Evolutionary conservation across 2,888 invertebrate species (phyloP).

Genomic region (Gnatocerus cornutus): DNA sequence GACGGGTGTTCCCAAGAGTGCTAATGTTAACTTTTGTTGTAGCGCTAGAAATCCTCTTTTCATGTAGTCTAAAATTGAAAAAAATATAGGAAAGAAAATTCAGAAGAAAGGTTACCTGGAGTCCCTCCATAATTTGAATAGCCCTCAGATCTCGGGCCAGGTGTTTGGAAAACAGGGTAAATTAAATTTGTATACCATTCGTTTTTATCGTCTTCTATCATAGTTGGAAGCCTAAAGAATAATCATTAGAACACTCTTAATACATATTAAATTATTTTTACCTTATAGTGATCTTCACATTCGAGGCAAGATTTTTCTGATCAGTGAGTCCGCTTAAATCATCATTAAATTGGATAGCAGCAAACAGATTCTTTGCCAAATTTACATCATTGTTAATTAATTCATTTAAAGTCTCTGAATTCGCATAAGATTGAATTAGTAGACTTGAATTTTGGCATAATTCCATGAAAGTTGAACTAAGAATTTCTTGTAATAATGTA

Average conservation of each 20-base stretch:
- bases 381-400: neutral
- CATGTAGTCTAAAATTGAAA: slow-evolving; percentile 48
- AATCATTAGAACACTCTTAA: neutral
- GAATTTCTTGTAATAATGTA: neutral
- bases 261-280: slow-evolving; percentile 30
- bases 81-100: neutral
- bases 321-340: slow-evolving; percentile 56
- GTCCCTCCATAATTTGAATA: neutral
- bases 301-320: slow-evolving; percentile 26
- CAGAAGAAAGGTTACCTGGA: neutral
- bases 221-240: slow-evolving; percentile 36
- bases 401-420: slow-evolving; percentile 3
- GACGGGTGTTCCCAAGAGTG: slow-evolving; percentile 22
- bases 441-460: neutral
- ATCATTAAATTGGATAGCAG: slow-evolving; percentile 76
- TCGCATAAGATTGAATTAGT: neutral
- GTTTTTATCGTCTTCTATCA: neutral
- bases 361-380: neutral
- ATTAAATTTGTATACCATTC: slow-evolving; percentile 79
- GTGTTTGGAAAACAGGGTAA: slow-evolving; percentile 65
- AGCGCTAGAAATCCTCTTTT: slow-evolving; percentile 78
- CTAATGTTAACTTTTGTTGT: slow-evolving; percentile 71
- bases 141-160: slow-evolving; percentile 56
- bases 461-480: neutral
- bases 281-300: slow-evolving; percentile 74